Conservation (phyloP, 2,888 invertebrate species). For the Dastarcus helophoroides region DNA sequence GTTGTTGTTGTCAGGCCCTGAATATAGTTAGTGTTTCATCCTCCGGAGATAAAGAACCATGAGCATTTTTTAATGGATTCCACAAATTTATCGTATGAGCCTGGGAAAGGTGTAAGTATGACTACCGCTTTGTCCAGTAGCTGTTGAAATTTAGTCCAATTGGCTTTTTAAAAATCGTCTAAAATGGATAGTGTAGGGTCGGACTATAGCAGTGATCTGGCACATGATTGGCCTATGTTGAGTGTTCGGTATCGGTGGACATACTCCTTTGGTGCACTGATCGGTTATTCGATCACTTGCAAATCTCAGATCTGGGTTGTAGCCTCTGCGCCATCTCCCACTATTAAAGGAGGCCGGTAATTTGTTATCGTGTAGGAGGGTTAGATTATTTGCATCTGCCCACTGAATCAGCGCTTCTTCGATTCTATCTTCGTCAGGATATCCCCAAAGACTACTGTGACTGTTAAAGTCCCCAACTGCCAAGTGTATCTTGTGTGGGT, state of each 20-base stretch:
- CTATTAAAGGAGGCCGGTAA: conserved; percentile 2
- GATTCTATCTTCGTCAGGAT: conserved; percentile 3
- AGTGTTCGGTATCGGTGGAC: not conserved
- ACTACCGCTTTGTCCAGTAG: too few relatives aligned
- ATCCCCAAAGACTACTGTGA: conserved; percentile 7
- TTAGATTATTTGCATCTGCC: not conserved
- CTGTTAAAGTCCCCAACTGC: conserved; percentile 7
- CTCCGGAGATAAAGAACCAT: too few relatives aligned
- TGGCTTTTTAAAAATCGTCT: too few relatives aligned
- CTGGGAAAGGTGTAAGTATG: too few relatives aligned
- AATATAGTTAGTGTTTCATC: too few relatives aligned
- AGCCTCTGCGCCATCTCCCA: not conserved
- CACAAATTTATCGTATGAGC: too few relatives aligned
- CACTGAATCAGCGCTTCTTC: conserved; percentile 5
- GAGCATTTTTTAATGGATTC: too few relatives aligned
- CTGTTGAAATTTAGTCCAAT: too few relatives aligned
- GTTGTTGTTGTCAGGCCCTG: too few relatives aligned
- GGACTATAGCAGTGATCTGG: not conserved
- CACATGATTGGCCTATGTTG: conserved; percentile 1
- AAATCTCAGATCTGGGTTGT: conserved; percentile 5
- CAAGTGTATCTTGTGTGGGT: conserved; percentile 2
- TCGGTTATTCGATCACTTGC: conserved; percentile 1
- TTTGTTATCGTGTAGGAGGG: conserved; percentile 1
- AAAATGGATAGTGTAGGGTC: too few relatives aligned
- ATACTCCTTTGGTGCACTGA: not conserved